These are phyloP conservation scores for Callaeas wilsoni DNA, from an alignment of 2,113 vertebrate species.

Conservation along the genomic window DNA sequence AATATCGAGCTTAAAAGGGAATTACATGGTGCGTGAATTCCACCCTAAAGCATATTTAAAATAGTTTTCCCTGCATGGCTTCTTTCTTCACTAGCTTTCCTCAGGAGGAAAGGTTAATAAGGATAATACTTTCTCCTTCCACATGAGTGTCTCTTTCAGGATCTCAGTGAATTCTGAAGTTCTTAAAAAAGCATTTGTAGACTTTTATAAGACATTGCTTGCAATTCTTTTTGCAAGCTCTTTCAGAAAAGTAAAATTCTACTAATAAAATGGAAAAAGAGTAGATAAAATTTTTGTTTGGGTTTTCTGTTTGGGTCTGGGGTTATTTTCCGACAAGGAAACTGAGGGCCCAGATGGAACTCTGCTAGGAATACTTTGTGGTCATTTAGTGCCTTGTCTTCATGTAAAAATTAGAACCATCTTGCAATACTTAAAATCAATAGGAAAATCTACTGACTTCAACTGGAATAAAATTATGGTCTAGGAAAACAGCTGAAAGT, in stretches of 20 bases:
- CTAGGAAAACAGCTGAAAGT: neutral
- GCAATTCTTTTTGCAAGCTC: neutral
- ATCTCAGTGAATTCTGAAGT: neutral
- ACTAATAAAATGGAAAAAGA: neutral
- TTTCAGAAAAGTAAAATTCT: neutral
- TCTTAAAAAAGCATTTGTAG: neutral
- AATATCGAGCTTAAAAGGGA: neutral
- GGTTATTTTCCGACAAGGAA: neutral
- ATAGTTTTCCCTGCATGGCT: slow-evolving; percentile 15
- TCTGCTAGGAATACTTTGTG: neutral
- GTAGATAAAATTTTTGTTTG: neutral
- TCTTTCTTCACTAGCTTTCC: neutral
- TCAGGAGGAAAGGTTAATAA: slow-evolving; percentile 46
- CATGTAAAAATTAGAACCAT: neutral
- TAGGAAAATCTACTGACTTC: neutral
- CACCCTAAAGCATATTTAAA: slow-evolving; percentile 30
- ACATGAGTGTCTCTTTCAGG: neutral
- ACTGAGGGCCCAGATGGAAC: neutral
- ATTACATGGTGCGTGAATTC: slow-evolving; percentile 7
- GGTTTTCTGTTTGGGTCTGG: neutral
- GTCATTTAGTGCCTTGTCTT: neutral
- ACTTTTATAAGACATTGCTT: neutral
- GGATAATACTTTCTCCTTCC: neutral
- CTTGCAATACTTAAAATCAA: neutral
- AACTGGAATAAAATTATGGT: neutral